Percentiles rank a stretch among this genome's conserved stretches.
These are phyloP conservation scores for Lipophrys pholis DNA, from an alignment of 2,113 vertebrate species.

Conservation along the genomic window DNA sequence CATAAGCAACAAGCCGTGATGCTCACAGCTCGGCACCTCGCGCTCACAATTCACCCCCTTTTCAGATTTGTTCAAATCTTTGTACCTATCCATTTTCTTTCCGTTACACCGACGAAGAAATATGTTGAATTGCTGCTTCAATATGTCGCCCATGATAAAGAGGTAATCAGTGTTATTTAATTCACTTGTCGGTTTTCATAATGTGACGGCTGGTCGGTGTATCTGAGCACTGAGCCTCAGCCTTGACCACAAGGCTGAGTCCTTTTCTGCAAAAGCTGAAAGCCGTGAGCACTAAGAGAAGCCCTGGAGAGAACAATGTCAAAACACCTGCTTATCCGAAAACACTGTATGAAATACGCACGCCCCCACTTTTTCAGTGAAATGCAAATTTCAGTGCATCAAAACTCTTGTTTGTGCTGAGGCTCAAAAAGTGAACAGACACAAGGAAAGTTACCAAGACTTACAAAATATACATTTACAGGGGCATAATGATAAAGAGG, in stretches of 20 bases:
- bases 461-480: neutral
- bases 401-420: neutral
- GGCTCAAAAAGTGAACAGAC: neutral
- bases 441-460: neutral
- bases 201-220: too few species aligned
- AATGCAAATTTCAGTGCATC: conserved; percentile 4
- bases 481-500: neutral
- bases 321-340: conserved; percentile 13
- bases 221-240: neutral
- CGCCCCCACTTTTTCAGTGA: neutral
- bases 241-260: neutral
- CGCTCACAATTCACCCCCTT: too few species aligned
- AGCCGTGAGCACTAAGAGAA: neutral
- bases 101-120: too few species aligned
- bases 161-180: too few species aligned
- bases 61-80: too few species aligned
- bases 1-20: too few species aligned
- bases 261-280: neutral
- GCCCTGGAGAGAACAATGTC: conserved; percentile 18
- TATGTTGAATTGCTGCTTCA: too few species aligned
- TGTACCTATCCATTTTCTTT: too few species aligned
- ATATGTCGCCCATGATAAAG: too few species aligned
- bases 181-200: too few species aligned
- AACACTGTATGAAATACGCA: conserved; percentile 14
- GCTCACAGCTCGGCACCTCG: too few species aligned